Conservation (phyloP, 30 jellyfish, hydroid and myxozoan species). For the Aurelia aurita complex sp. Pacific region DNA sequence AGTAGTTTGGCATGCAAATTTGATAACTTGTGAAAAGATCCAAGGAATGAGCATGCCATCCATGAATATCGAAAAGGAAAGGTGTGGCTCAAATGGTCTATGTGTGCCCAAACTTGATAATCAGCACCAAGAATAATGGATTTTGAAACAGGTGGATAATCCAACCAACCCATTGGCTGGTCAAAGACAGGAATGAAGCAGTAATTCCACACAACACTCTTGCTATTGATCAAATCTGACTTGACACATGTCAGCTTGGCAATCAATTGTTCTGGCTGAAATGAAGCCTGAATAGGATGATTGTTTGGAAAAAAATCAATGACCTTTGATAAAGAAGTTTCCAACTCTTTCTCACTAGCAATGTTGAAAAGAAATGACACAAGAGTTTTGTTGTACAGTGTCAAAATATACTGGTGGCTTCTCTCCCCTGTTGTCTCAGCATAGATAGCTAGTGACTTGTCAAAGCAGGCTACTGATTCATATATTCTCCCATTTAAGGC, state of each 20-base stretch:
- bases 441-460: too few relatives aligned
- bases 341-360: too few relatives aligned
- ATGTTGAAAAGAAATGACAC: too few relatives aligned
- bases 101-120: conserved; percentile 58
- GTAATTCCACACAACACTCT: conserved; percentile 14
- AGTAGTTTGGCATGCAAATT: conserved; percentile 30
- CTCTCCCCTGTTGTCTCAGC: too few relatives aligned
- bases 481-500: too few relatives aligned
- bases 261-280: neutral
- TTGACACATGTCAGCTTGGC: neutral
- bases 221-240: neutral
- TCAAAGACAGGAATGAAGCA: conserved; percentile 25
- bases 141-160: conserved; percentile 29
- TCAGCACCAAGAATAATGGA: conserved; percentile 54
- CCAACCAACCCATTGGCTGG: conserved; percentile 49
- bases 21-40: conserved; percentile 48
- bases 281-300: neutral
- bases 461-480: too few relatives aligned
- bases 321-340: too few relatives aligned
- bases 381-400: too few relatives aligned
- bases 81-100: conserved; percentile 7
- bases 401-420: too few relatives aligned
- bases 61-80: conserved; percentile 38
- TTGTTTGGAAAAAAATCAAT: too few relatives aligned
- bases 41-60: conserved; percentile 33